Evolutionary conservation across 2,888 invertebrate species (phyloP), one percentile per base, ranked within the genome.

Genomic region (Abrostola triplasia): DNA sequence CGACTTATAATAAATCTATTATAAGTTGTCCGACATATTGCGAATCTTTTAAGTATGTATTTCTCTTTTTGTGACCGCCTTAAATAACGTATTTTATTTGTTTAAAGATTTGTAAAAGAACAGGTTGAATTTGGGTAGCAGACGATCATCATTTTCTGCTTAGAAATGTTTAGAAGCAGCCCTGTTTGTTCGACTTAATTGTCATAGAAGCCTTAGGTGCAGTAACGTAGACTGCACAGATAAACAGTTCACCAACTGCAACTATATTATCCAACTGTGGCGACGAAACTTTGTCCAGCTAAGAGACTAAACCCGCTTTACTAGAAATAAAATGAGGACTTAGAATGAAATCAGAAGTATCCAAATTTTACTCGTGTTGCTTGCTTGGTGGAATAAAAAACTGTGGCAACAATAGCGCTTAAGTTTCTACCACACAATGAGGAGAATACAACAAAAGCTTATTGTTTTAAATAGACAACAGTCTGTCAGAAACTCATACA

Each of bases 381-480:
- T 5, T 13, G 44, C 44, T 13, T 47, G 44, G 12, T 9, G 0
- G 9, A 24, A 6, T 47, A 13, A 12, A 42, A 44, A n/a, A 13
- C 44, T 6, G 24, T 24, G 4, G 24, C 13, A 44, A 44, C 13
- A 13, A 44, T 44, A 13, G 44, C 44, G 44, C 44, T 12, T 44
- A 44, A 44, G 44, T 44, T 44, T 44, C 44, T 44, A 12, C 12
- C 44, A 12, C 12, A 44, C 44, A 44, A 44, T 44, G 9, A 44
- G 44, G 13, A 44, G 44, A 44, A 44, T 12, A 44, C 13, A 13
- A 44, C 44, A 44, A 44, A 12, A 44, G 8, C 44, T 44, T 44
- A 44, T 44, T 44, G 44, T 44, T 44, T 13, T 44, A 44, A 13
- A 9, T 47, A 13, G 44, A 47, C 13, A 47, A 47, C 44, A 47